Evolutionary conservation across 2,113 vertebrate species (phyloP).

Genomic region (human (Homo sapiens)): DNA sequence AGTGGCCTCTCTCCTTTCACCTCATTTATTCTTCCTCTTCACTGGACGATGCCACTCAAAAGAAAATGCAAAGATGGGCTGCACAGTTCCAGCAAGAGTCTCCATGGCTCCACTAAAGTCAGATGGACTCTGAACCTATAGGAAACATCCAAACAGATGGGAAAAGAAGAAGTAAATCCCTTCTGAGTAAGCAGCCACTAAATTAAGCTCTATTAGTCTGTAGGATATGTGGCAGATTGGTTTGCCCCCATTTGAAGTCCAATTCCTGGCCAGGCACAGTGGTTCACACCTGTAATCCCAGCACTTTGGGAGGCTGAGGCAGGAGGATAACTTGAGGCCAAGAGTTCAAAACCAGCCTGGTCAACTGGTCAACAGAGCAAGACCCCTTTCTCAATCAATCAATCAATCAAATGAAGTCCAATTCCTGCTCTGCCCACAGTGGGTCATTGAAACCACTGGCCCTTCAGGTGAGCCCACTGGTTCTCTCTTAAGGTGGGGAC

Average conservation of each 20-base stretch:
- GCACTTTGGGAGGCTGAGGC: too few relatives aligned
- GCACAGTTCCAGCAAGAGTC: not conserved
- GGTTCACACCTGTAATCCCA: too few relatives aligned
- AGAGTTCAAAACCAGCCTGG: too few relatives aligned
- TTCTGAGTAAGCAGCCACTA: not conserved
- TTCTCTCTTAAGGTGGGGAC: not conserved
- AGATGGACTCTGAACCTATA: not conserved
- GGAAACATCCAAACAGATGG: not conserved
- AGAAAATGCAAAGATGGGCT: not conserved
- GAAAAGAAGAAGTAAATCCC: not conserved
- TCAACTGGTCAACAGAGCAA: too few relatives aligned
- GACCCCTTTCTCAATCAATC: too few relatives aligned
- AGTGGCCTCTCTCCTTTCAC: not conserved
- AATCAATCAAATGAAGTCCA: not conserved
- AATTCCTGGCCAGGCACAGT: not conserved
- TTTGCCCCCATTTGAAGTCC: not conserved
- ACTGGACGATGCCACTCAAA: not conserved
- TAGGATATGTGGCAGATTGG: not conserved
- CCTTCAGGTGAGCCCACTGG: not conserved
- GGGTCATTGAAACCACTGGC: not conserved
- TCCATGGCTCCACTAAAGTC: not conserved
- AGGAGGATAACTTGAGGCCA: too few relatives aligned
- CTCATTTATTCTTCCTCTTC: not conserved
- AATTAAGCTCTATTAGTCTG: not conserved
- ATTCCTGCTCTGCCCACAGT: not conserved